Evolutionary conservation across 53 echinoderm and acorn worm genomes (phyloP).

Genomic region (Holothuria scabra): DNA sequence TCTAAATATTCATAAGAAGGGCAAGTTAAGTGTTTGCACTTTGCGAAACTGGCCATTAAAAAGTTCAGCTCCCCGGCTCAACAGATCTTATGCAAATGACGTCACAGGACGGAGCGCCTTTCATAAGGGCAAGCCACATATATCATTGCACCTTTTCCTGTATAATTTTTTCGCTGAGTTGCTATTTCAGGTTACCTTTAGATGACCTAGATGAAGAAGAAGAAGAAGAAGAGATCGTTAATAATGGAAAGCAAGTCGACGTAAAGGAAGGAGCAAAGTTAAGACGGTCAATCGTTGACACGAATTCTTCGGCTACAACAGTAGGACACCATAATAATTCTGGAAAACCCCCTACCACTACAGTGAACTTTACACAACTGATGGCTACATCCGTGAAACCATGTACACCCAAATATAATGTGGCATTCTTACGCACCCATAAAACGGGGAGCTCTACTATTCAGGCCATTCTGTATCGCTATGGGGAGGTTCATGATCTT

Average conservation of each 20-base stretch:
- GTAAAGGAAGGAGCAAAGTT: not conserved
- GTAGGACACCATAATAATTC: not conserved
- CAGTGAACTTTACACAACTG: not conserved
- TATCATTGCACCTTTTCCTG: too few species aligned
- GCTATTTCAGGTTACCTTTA: not conserved
- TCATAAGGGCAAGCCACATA: too few species aligned
- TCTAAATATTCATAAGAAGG: too few species aligned
- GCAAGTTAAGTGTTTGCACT: too few species aligned
- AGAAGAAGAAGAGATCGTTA: not conserved
- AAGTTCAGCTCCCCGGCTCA: too few species aligned
- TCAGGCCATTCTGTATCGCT: conserved; percentile 57
- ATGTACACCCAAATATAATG: conserved; percentile 3
- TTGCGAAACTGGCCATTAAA: too few species aligned
- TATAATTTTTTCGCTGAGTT: not conserved
- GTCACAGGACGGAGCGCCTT: too few species aligned
- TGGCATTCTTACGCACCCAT: conserved; percentile 63
- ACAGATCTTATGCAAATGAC: too few species aligned
- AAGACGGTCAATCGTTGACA: too few species aligned
- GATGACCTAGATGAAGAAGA: conserved; percentile 1
- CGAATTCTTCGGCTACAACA: not conserved
- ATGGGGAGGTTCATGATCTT: conserved; percentile 44
- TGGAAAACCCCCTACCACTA: not conserved
- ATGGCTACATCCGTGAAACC: not conserved
- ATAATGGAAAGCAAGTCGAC: not conserved
- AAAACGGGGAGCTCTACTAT: conserved; percentile 67